Conservation (phyloP, 2,888 invertebrate species). For the Blastobasis lacticolella region DNA sequence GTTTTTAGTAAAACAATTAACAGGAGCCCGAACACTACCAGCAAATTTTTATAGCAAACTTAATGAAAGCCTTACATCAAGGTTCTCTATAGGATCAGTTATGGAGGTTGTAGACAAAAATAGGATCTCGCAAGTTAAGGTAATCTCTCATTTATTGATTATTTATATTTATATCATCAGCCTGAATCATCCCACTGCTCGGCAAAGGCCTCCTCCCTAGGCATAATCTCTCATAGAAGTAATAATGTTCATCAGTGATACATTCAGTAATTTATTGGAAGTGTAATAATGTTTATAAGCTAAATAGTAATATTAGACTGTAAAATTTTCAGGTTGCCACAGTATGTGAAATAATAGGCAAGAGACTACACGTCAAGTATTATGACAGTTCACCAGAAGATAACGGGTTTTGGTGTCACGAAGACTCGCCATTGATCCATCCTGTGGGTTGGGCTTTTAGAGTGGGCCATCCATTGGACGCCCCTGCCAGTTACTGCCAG, state of each 20-base stretch:
- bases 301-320: no score
- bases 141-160: conserved; percentile 12
- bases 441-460: conserved; percentile 97
- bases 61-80: conserved; percentile 86
- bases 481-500: conserved; percentile 85
- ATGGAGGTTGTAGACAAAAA: conserved; percentile 98
- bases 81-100: conserved; percentile 87
- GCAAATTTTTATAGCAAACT: conserved; percentile 94
- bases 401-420: conserved; percentile 97
- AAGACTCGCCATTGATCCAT: conserved; percentile 94
- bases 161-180: no score
- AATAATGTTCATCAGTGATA: no score
- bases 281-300: no score
- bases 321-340: conserved; percentile 79
- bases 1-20: conserved; percentile 91
- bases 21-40: conserved; percentile 95
- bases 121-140: conserved; percentile 91
- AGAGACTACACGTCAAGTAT: conserved; percentile 92
- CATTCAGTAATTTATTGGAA: no score
- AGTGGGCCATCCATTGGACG: conserved; percentile 91
- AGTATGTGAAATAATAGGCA: conserved; percentile 92
- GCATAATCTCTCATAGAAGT: no score
- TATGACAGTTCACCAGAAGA: conserved; percentile 87
- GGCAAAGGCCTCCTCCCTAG: no score
- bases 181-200: no score